A percentile compares a stretch with the other conserved stretches of the same genome.
phyloP scores from a whole-genome alignment of 1,140 invertebrate species.

The Trichomalopsis sarcophagae region DNA sequence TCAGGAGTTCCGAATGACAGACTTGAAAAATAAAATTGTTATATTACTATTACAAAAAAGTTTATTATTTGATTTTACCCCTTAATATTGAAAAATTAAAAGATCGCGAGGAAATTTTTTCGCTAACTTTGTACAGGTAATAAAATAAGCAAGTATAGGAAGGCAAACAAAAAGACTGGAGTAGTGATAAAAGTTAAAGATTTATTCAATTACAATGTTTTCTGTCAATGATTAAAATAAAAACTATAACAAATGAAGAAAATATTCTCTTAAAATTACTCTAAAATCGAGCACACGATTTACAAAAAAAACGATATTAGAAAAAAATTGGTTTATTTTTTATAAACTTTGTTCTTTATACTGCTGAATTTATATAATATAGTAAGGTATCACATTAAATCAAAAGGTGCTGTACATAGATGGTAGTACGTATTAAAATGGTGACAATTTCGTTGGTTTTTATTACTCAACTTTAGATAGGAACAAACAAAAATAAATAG shows the following conservation, averaged over 20 bases:
- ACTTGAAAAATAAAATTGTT: conserved; percentile 51
- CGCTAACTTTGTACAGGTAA: not conserved
- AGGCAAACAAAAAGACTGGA: conserved; percentile 23
- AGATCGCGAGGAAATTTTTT: not conserved
- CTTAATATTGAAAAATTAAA: not conserved
- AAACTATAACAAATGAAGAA: conserved; percentile 53
- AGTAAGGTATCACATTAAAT: conserved; percentile 72
- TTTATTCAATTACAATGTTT: conserved; percentile 54
- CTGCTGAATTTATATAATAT: conserved; percentile 65
- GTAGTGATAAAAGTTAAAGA: conserved; percentile 52
- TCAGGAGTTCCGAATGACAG: conserved; percentile 29
- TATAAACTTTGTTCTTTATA: conserved; percentile 55
- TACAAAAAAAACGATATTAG: conserved; percentile 49
- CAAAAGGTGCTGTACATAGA: conserved; percentile 71
- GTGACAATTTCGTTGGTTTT: conserved; percentile 64
- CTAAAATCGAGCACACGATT: conserved; percentile 52
- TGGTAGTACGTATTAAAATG: conserved; percentile 67
- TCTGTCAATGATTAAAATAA: conserved; percentile 52
- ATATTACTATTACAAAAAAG: conserved; percentile 48
- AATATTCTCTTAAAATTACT: conserved; percentile 50
- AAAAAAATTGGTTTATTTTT: conserved; percentile 53
- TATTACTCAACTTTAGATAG: conserved; percentile 65
- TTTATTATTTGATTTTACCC: not conserved
- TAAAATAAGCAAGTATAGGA: not conserved
- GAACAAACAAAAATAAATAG: conserved; percentile 71